Evolutionary conservation across 2,888 invertebrate genomes (phyloP), one percentile per base, ranked within the genome.

Genomic region (Serripes groenlandicus): DNA sequence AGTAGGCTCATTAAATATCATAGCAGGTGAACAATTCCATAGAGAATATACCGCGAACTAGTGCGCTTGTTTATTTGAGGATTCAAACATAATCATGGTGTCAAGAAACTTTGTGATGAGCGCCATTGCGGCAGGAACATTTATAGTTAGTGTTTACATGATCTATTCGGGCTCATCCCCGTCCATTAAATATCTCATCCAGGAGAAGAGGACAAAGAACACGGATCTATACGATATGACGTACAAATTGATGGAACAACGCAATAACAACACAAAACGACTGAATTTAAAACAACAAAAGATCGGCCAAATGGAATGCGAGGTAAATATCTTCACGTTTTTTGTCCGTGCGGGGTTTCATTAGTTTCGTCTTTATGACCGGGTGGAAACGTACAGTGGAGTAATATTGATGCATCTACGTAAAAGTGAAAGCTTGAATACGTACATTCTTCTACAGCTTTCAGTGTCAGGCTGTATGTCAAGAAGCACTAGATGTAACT

Each of bases 261-360:
- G 84, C 34, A 81, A 84, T 56, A 78, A 84, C 34, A 73, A 78
- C 32, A 81, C 84, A 9, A 58, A 54, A 56, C 28, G 42, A n/a
- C 49, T 78, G 23, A 84, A 84, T 32, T 34, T 54, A 37, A 75
- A 78, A 49, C 84, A 84, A 32, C 77, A 78, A 64, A 78, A 68
- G 52, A 18, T 84, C 34, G 84, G 80, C n/a, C 84, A 84, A 32
- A 42, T 84, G 54, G 73, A 84, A 75, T 84, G 84, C 32, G 78
- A 84, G 81, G 84, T 84, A 74, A 54, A 32, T n/a, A n/a, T n/a
- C n/a, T n/a, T n/a, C n/a, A n/a, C n/a, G n/a, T n/a, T n/a, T n/a
- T n/a, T n/a, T n/a, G n/a, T n/a, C n/a, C n/a, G n/a, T n/a, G n/a
- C n/a, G n/a, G n/a, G n/a, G n/a, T n/a, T n/a, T n/a, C n/a, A n/a